A percentile compares a stretch with the other conserved stretches of the same genome.
Conservation (phyloP, 2,797 vertebrate species). For the Hydrocynus forskahlii region DNA sequence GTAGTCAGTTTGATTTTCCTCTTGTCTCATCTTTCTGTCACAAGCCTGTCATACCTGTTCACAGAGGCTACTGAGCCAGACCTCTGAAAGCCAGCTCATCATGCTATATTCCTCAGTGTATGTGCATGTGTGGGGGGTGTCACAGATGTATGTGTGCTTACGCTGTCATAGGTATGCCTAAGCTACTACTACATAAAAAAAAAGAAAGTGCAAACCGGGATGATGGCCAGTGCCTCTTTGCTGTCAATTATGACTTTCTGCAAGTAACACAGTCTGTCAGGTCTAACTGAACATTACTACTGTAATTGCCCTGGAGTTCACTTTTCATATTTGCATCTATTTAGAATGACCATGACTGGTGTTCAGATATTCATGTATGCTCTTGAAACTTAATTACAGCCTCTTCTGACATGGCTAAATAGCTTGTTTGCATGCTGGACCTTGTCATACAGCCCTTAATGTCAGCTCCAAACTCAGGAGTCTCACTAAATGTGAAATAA, state of each 20-base stretch:
- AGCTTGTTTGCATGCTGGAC: slow-evolving; percentile 73
- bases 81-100: slow-evolving; percentile 51
- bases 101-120: slow-evolving; percentile 34
- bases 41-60: slow-evolving; percentile 67
- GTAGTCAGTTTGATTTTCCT: slow-evolving; percentile 66
- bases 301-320: slow-evolving; percentile 71
- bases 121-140: background rate
- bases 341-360: slow-evolving; percentile 66
- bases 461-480: slow-evolving; percentile 65
- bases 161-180: slow-evolving; percentile 60
- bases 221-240: slow-evolving; percentile 60
- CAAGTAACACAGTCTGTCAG: slow-evolving; percentile 67
- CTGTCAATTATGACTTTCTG: slow-evolving; percentile 73
- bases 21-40: slow-evolving; percentile 69
- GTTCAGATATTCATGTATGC: slow-evolving; percentile 79
- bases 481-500: slow-evolving; percentile 63
- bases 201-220: slow-evolving; percentile 59
- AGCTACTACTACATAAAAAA: slow-evolving; percentile 64
- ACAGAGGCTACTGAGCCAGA: slow-evolving; percentile 53
- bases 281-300: slow-evolving; percentile 65
- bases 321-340: slow-evolving; percentile 60
- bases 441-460: slow-evolving; percentile 62
- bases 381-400: slow-evolving; percentile 75
- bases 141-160: slow-evolving; percentile 4
- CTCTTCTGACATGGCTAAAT: slow-evolving; percentile 73